Conservation (phyloP, 2,113 vertebrate species). For the Eclectus roratus region DNA sequence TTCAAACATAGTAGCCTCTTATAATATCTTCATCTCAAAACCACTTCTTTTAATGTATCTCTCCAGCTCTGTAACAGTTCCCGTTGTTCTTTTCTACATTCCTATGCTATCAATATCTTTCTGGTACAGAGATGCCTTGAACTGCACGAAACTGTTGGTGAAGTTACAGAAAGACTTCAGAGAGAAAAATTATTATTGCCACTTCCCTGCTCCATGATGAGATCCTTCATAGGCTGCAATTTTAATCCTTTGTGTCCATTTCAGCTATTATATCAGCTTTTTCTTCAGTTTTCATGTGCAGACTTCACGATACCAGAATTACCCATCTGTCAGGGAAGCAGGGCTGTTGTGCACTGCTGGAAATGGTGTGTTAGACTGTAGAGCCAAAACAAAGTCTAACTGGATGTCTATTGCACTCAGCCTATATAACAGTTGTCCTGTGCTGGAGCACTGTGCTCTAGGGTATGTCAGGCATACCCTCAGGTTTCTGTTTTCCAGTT, state of each 20-base stretch:
- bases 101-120: background rate
- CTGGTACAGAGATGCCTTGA: background rate
- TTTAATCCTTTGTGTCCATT: background rate
- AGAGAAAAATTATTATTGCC: background rate
- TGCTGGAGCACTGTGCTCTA: fast-evolving
- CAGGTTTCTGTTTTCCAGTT: background rate
- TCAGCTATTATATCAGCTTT: background rate
- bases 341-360: background rate
- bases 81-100: background rate
- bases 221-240: background rate
- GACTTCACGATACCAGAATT: background rate
- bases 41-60: background rate
- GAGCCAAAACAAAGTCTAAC: background rate
- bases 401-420: background rate
- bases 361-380: background rate
- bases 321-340: background rate
- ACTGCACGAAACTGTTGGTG: background rate
- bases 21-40: background rate
- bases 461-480: background rate
- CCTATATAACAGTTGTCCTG: too few relatives aligned
- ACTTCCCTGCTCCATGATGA: background rate
- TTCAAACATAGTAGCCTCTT: background rate
- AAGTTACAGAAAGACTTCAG: background rate
- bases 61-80: background rate
- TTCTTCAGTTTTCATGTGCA: background rate